A percentile compares a stretch with the other conserved stretches of the same genome.
Evolutionary conservation across 2,888 invertebrate genomes (phyloP).

Genomic region (Pycnomerus fuliginosus): DNA sequence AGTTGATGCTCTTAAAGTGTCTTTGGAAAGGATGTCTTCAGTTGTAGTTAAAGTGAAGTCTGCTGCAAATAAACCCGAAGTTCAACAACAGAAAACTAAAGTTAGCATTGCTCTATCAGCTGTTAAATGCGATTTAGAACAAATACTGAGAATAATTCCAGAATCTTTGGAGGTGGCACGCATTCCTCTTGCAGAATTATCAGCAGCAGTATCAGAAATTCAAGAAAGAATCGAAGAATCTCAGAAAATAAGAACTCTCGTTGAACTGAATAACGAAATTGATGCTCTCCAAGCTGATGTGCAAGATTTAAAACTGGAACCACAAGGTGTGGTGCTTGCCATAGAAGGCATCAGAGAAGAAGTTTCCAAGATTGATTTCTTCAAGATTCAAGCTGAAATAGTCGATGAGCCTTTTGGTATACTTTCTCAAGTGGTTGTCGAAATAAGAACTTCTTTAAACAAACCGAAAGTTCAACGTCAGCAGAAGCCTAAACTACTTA

Average conservation of each 20-base stretch:
- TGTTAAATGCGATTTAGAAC: slow-evolving; percentile 26
- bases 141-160: slow-evolving; percentile 12
- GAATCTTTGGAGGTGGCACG: slow-evolving; percentile 5
- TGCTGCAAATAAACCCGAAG: slow-evolving; percentile 20
- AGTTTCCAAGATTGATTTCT: too few relatives aligned
- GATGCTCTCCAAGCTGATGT: slow-evolving; percentile 22
- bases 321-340: too few relatives aligned
- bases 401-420: slow-evolving; percentile 8
- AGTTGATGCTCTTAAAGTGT: slow-evolving; percentile 12
- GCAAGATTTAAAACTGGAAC: neutral
- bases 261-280: slow-evolving; percentile 22
- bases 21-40: slow-evolving; percentile 21
- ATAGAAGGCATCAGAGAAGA: too few relatives aligned
- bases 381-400: slow-evolving; percentile 1
- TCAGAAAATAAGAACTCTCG: slow-evolving; percentile 21
- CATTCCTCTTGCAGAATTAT: slow-evolving; percentile 20
- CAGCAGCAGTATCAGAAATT: slow-evolving; percentile 18
- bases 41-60: slow-evolving; percentile 22
- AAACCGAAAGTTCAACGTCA: slow-evolving; percentile 10
- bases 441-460: slow-evolving; percentile 12
- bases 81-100: slow-evolving; percentile 22
- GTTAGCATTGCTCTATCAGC: slow-evolving; percentile 20
- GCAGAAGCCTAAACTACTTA: slow-evolving; percentile 21
- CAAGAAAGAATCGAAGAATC: slow-evolving; percentile 15
- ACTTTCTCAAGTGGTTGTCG: slow-evolving; percentile 12